A percentile compares a stretch with the other conserved stretches of the same genome.
These are phyloP conservation scores for Pseudomyrmex gracilis DNA, from an alignment of 1,140 invertebrate species.

Conservation along the genomic window DNA sequence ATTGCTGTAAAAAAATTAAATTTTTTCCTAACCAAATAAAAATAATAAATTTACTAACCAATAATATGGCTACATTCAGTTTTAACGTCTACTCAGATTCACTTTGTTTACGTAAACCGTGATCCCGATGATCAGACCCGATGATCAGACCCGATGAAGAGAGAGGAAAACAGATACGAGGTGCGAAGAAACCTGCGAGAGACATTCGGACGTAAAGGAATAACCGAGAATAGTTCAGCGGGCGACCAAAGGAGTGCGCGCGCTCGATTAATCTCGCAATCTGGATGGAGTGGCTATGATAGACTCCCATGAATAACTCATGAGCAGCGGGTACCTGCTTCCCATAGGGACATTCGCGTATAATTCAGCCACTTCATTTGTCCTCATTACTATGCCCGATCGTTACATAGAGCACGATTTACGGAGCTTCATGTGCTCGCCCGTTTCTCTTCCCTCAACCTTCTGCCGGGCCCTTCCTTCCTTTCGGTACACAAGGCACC, in stretches of 20 bases:
- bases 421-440: conserved; percentile 70
- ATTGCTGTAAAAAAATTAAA: too few relatives aligned
- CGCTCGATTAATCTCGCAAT: conserved; percentile 84
- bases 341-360: conserved; percentile 82
- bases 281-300: conserved; percentile 84
- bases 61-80: too few relatives aligned
- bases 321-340: conserved; percentile 79
- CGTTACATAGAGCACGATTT: conserved; percentile 81
- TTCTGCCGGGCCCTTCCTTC: background rate
- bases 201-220: conserved; percentile 59
- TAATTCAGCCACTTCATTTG: conserved; percentile 85
- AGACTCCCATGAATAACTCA: conserved; percentile 84
- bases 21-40: too few relatives aligned
- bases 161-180: conserved; percentile 40
- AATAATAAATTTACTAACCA: too few relatives aligned
- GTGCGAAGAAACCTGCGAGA: conserved; percentile 60
- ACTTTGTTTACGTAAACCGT: conserved; percentile 17
- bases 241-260: conserved; percentile 78
- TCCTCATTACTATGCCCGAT: conserved; percentile 84
- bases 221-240: conserved; percentile 24
- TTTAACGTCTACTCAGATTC: too few relatives aligned
- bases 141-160: conserved; percentile 33
- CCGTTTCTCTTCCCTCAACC: background rate
- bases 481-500: conserved; percentile 59
- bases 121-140: conserved; percentile 21